Base-by-base conservation (phyloP, 92 coral and sea anemone genomes). In the Phymanthus crucifer region DNA sequence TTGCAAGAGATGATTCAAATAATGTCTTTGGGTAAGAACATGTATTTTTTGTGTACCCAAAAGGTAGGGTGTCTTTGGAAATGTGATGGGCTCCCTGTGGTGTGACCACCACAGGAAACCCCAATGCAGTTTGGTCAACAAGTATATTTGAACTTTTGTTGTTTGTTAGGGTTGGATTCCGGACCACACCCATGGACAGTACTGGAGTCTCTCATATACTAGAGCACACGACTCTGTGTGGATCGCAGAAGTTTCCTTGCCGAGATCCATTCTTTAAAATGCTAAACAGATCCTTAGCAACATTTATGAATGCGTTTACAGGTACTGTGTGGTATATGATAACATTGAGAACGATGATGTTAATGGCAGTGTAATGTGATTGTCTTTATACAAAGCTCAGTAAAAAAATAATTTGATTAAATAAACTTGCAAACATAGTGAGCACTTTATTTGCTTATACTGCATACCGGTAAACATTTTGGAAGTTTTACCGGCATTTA, bases 261-360 rank as follows among this genome's bases (percentile, higher is more conserved):
- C 85, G 98, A 58, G 99, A 96, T 81, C 99, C 99, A 32, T 96
- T 96, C 89, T 96, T 96, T 69, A 93, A 94, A 75, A 96, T 96
- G 99, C 91, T 96, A 9, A 96, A 94, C 86, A 91, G 99, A 83
- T 96, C 99, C 5, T 84, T 93, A n/a, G 93, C 99, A 27, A 96
- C 97, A 29, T 96, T 89, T 69, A 96, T 96, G 99, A 96, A 96
- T 91, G 99, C 99, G 27, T 87, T 91, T 47, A 96, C 99, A 94
- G 98, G 98, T 94, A n/a, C n/a, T n/a, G n/a, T n/a, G n/a, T n/a
- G n/a, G n/a, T n/a, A n/a, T n/a, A 67, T 29, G 10, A 21, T 5
- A 11, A n/a, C 4, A 54, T 61, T 8, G 35, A 61, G n/a, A n/a
- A n/a, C n/a, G n/a, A n/a, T n/a, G n/a, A n/a, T n/a, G n/a, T n/a